These are phyloP conservation scores for Microcebus lehilahytsara DNA, from an alignment of 2,113 vertebrate species.

Conservation along the genomic window DNA sequence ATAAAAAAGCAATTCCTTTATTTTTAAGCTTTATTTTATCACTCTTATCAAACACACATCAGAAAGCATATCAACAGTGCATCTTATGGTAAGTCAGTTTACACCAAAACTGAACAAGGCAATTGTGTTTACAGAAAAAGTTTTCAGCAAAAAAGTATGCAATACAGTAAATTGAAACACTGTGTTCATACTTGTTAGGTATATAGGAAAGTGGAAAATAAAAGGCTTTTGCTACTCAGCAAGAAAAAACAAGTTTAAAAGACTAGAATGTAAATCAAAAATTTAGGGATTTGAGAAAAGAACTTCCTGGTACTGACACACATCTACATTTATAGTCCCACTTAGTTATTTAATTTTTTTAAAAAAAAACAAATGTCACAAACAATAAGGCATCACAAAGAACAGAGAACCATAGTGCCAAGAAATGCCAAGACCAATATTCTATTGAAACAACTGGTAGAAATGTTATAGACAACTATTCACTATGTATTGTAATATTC, in stretches of 20 bases:
- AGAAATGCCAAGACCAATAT: constrained; percentile 42
- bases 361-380: constrained; percentile 5
- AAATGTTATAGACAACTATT: neutral
- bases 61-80: constrained; percentile 74
- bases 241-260: constrained; percentile 42
- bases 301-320: constrained; percentile 51
- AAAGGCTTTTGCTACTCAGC: constrained; percentile 54
- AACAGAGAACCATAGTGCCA: constrained; percentile 41
- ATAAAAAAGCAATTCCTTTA: neutral
- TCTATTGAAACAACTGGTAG: neutral
- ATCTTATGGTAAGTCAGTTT: constrained; percentile 66
- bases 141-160: constrained; percentile 62
- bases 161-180: constrained; percentile 59
- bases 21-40: constrained; percentile 75
- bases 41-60: constrained; percentile 70
- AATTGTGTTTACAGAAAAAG: constrained; percentile 73
- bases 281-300: constrained; percentile 31
- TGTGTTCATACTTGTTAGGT: constrained; percentile 47
- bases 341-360: neutral
- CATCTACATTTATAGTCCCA: constrained; percentile 43
- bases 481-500: neutral
- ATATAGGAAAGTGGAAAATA: constrained; percentile 49
- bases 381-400: constrained; percentile 38
- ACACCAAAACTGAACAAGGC: constrained; percentile 77
- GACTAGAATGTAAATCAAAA: constrained; percentile 10